Evolutionary conservation across 2,888 invertebrate species (phyloP), one percentile per base, ranked within the genome.

Genomic region (Rambutsinella grinnellia): DNA sequence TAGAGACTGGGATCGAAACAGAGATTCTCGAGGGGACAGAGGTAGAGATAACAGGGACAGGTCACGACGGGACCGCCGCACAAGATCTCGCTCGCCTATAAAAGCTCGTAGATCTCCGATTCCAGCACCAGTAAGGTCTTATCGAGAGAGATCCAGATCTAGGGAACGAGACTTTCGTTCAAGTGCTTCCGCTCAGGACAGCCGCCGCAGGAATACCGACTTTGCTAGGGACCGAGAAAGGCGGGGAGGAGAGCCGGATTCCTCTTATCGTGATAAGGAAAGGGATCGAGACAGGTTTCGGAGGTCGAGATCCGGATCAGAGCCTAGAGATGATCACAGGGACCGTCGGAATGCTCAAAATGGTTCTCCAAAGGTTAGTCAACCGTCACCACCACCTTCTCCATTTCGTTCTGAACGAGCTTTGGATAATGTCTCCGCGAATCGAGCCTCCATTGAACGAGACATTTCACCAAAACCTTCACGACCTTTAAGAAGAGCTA

Each of bases 11-110:
- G 85, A 85, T 77, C 80, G 83, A 86, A 88, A 23, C 87, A 87
- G 84, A 84, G 84, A 85, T 56, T 76, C 84, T 53, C 88, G 88
- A 26, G 88, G 89, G 1, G 88, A 89, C 13, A 80, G 88, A 44
- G n/a, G n/a, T n/a, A n/a, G n/a, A n/a, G n/a, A n/a, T 6, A 21
- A 28, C 19, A 6, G 61, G 89, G 89, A 74, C 68, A 79, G 54
- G 81, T 83, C 44, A n/a, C n/a, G n/a, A n/a, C n/a, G n/a, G n/a
- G n/a, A n/a, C n/a, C n/a, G n/a, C n/a, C n/a, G n/a, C n/a, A n/a
- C n/a, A n/a, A n/a, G n/a, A n/a, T n/a, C n/a, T n/a, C n/a, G n/a
- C n/a, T n/a, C n/a, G n/a, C n/a, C n/a, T n/a, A n/a, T n/a, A n/a
- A n/a, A n/a, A n/a, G n/a, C n/a, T n/a, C n/a, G n/a, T n/a, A n/a